Evolutionary conservation across 2,113 vertebrate species (phyloP).

Genomic region (Phrynosoma blainvillii): DNA sequence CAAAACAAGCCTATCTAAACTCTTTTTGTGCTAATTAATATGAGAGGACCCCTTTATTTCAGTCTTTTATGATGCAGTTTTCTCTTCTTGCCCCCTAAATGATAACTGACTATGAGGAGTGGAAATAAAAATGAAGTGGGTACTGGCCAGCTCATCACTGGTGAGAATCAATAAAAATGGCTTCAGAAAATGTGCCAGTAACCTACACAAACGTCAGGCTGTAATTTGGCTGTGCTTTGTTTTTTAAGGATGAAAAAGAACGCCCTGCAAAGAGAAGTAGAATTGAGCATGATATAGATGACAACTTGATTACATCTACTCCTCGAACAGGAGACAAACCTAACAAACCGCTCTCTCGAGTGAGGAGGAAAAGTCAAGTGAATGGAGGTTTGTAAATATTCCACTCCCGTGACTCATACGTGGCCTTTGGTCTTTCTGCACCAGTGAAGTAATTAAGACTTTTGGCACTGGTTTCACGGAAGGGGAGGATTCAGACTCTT

Average conservation of each 20-base stretch:
- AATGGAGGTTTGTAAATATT: slow-evolving; percentile 86
- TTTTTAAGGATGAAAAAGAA: slow-evolving; percentile 88
- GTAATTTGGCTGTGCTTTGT: slow-evolving; percentile 44
- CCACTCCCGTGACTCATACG: fast-evolving
- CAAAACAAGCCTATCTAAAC: background rate
- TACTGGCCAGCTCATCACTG: slow-evolving; percentile 14
- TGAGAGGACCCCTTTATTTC: background rate
- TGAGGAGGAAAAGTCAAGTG: slow-evolving; percentile 87
- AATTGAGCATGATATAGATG: slow-evolving; percentile 89
- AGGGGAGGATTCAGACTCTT: background rate
- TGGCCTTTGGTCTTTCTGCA: fast-evolving
- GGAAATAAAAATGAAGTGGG: background rate
- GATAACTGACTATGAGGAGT: background rate
- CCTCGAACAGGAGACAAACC: slow-evolving; percentile 83
- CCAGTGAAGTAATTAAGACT: fast-evolving
- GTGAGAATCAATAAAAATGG: slow-evolving; percentile 15
- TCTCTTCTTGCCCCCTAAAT: background rate
- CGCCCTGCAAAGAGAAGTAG: slow-evolving; percentile 90
- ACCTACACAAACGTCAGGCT: background rate
- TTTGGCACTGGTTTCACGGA: background rate
- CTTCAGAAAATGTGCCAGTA: background rate
- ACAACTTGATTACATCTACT: slow-evolving; percentile 93
- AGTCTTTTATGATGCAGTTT: background rate
- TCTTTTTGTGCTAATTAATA: background rate
- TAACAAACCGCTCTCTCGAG: slow-evolving; percentile 82